phyloP scores from a whole-genome alignment of 2,797 vertebrate genomes.

The Apogon talboti region DNA sequence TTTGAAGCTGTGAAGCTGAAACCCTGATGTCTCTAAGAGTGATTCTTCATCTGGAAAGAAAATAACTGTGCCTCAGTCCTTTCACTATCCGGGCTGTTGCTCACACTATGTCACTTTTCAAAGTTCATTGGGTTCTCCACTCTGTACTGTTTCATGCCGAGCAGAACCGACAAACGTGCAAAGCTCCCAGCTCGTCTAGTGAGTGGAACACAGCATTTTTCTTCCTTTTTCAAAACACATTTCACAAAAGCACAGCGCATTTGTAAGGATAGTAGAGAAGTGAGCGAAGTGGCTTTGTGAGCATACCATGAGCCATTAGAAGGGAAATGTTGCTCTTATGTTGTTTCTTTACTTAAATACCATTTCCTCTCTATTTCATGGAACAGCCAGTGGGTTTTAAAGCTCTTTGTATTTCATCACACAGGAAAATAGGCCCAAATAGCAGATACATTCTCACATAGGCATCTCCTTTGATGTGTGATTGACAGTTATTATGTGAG shows the following conservation, averaged over 20 bases:
- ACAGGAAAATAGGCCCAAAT: too few relatives aligned
- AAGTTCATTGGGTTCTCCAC: constrained; percentile 21
- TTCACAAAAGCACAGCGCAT: too few relatives aligned
- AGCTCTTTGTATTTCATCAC: too few relatives aligned
- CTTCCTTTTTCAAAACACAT: too few relatives aligned
- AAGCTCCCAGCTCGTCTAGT: neutral
- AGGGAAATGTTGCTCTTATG: neutral
- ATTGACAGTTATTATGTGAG: neutral
- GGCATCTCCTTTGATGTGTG: neutral
- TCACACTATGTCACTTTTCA: constrained; percentile 37
- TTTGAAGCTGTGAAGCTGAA: constrained; percentile 29
- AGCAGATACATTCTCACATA: neutral
- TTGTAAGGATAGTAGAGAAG: too few relatives aligned
- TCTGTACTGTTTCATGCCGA: neutral
- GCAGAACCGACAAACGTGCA: neutral
- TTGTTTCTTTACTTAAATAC: neutral
- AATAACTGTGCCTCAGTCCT: constrained; percentile 33
- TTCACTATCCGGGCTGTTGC: constrained; percentile 17
- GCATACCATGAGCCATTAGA: neutral
- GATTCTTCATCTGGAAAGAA: constrained; percentile 40
- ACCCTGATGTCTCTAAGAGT: constrained; percentile 14
- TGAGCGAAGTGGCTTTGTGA: neutral
- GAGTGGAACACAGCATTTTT: neutral
- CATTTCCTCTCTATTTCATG: neutral
- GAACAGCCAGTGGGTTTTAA: neutral